Percentiles rank a stretch among this genome's conserved stretches.
Evolutionary conservation across 2,888 invertebrate species (phyloP).

Genomic region (Mycogona germanica): DNA sequence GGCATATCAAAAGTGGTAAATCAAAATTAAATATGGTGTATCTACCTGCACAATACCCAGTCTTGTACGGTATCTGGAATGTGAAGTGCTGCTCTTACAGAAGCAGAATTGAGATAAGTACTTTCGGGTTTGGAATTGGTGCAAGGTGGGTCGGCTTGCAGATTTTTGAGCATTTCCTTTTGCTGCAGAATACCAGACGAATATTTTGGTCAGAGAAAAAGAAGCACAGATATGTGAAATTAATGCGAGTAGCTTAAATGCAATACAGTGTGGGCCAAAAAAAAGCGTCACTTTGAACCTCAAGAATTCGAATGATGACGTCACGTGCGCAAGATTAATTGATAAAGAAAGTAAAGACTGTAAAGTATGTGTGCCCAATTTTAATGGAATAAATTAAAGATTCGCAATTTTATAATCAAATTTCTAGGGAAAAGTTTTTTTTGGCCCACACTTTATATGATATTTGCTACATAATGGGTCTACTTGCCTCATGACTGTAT

Average conservation of each 20-base stretch:
- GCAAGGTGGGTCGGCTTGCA: slow-evolving; percentile 23
- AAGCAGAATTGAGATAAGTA: slow-evolving; percentile 22
- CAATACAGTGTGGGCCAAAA: no score
- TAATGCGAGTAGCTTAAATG: no score
- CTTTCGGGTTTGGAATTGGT: slow-evolving; percentile 19
- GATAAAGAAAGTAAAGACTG: not conserved
- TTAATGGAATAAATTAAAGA: not conserved
- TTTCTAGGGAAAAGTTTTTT: not conserved
- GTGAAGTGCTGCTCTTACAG: slow-evolving; percentile 24
- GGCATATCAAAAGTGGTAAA: no score
- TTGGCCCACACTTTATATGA: not conserved
- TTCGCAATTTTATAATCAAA: not conserved
- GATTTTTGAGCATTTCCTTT: not conserved
- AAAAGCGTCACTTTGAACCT: no score
- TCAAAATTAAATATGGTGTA: no score
- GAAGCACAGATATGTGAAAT: no score
- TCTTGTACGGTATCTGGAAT: slow-evolving; percentile 20
- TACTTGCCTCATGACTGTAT: not conserved
- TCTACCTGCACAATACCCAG: slow-evolving; percentile 11
- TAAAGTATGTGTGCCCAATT: no score
- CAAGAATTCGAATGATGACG: not conserved
- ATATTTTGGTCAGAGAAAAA: no score
- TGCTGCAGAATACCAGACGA: not conserved
- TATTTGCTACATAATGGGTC: not conserved
- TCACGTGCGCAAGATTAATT: not conserved